Percentiles rank a stretch among this genome's conserved stretches.
Conservation (phyloP, 2,888 invertebrate genomes). For the Apodemia duryi region DNA sequence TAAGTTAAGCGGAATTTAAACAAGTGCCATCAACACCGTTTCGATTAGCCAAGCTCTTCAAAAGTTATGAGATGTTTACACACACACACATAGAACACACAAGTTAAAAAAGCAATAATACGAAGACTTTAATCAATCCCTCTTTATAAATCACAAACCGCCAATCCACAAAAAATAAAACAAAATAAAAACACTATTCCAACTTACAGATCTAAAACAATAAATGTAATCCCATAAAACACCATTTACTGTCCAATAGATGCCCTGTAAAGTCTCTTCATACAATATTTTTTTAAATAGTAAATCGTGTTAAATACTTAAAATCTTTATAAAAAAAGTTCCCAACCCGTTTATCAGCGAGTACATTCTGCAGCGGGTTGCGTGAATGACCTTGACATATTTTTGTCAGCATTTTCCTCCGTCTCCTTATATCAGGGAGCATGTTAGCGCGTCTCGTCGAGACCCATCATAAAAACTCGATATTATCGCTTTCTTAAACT, state of each 20-base stretch:
- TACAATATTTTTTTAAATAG: slow-evolving; percentile 76
- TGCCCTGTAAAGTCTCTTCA: slow-evolving; percentile 62
- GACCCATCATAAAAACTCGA: slow-evolving; percentile 10
- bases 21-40: too few relatives aligned
- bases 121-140: background rate
- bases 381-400: slow-evolving; percentile 11
- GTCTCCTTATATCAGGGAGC: slow-evolving; percentile 7
- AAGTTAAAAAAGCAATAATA: background rate
- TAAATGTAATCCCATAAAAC: slow-evolving; percentile 70
- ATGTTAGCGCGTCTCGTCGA: slow-evolving; percentile 4
- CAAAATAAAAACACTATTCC: slow-evolving; percentile 41
- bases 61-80: too few relatives aligned
- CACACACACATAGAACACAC: too few relatives aligned
- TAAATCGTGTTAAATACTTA: too few relatives aligned
- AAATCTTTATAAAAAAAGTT: background rate
- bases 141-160: slow-evolving; percentile 15
- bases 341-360: background rate
- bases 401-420: slow-evolving; percentile 12
- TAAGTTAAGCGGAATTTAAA: too few relatives aligned
- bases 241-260: slow-evolving; percentile 67
- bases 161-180: slow-evolving; percentile 49
- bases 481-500: slow-evolving; percentile 5
- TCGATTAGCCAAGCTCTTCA: too few relatives aligned
- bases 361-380: background rate
- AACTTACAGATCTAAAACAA: slow-evolving; percentile 61